Base-by-base conservation (phyloP, 2,888 invertebrate species). In the Epirrita christyi region DNA sequence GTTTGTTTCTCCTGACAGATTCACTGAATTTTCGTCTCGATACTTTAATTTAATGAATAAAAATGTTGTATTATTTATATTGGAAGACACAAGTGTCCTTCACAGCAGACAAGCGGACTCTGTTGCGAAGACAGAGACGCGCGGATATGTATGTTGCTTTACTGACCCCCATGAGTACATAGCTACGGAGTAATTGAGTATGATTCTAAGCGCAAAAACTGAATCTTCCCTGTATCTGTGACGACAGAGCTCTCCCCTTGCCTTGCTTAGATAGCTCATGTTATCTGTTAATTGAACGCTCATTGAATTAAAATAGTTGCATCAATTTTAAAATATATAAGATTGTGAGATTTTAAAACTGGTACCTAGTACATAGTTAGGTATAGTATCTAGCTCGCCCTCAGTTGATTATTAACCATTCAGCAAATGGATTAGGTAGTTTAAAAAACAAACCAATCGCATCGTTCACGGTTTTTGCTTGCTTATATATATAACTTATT, bases 121-220 rank as follows among this genome's bases (percentile, higher is more conserved):
- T 87, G 85, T 80, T 76, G 77, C 75, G 77, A 78, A 78, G 80
- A 73, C 68, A 71, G 66, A 52, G 63, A 64, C 68, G 64, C 42
- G 43, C 51, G 32, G 52, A 52, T 56, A 45, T 6, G 11, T 37
- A 53, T 42, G 51, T 29, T 47, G 49, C 52, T 61, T 57, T 55
- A 55, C 28, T 45, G 51, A 61, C 43, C 49, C 34, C 63, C 46
- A 58, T 56, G 55, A 36, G 44, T 27, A 41, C 11, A 38, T 37
- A 41, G 36, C 43, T n/a, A 27, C 47, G n/a, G 40, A 47, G 46
- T 47, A 43, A 9, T 9, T 32, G 32, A 32, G 9, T 32, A 32
- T 1, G 9, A 10, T 27, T 46, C 8, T 8, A 15, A 44, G 32
- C 9, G 45, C 55, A 45, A 40, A 61, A 58, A 52, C 48, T 32